These are phyloP conservation scores for Gobio gobio DNA, from an alignment of 2,113 vertebrate genomes.

Conservation along the genomic window DNA sequence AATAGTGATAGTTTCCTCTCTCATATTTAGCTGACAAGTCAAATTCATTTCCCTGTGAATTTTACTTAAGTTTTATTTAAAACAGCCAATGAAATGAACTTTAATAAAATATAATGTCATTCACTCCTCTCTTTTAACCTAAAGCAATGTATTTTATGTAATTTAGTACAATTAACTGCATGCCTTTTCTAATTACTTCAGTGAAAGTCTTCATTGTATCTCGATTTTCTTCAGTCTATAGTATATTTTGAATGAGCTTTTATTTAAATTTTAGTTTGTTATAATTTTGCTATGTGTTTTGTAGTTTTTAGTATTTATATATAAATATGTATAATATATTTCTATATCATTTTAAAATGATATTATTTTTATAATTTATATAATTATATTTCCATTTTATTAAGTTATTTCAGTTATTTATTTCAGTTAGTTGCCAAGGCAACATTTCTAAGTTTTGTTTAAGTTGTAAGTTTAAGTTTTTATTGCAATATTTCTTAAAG, in stretches of 20 bases:
- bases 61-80: background rate
- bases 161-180: background rate
- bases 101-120: background rate
- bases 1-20: too few species aligned
- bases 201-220: background rate
- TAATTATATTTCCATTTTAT: background rate
- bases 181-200: background rate
- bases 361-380: too few species aligned
- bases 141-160: background rate
- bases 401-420: background rate
- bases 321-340: background rate
- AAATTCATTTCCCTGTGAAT: background rate
- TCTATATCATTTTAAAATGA: background rate
- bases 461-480: background rate
- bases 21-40: background rate
- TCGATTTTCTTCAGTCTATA: background rate
- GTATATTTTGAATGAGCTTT: background rate
- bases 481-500: background rate
- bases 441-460: background rate
- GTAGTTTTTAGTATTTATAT: background rate
- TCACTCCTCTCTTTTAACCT: background rate
- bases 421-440: background rate
- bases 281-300: background rate
- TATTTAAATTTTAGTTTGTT: background rate
- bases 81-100: background rate